Percentiles rank a stretch among this genome's conserved stretches.
Conservation (phyloP, 2,797 vertebrate species). For the Microctenopoma lineatum region DNA sequence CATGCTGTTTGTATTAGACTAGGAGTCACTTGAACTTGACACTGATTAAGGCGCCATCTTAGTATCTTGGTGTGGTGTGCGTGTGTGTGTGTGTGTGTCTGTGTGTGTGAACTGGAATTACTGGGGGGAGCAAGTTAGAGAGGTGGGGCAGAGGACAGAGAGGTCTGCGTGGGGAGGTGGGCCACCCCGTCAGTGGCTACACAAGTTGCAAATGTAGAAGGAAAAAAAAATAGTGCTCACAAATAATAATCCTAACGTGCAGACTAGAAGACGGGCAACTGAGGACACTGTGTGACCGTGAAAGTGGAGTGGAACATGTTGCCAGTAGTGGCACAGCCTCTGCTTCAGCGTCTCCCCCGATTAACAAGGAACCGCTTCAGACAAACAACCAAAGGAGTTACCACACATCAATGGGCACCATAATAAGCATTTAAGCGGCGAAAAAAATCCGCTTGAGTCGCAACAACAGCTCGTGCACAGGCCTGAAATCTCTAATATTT, state of each 20-base stretch:
- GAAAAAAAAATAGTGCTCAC: constrained; percentile 4
- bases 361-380: constrained; percentile 66
- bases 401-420: constrained; percentile 60
- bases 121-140: constrained; percentile 40
- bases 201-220: constrained; percentile 28
- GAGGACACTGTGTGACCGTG: constrained; percentile 72
- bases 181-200: constrained; percentile 16
- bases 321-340: constrained; percentile 63
- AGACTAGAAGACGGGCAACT: constrained; percentile 61
- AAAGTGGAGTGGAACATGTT: constrained; percentile 54
- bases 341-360: constrained; percentile 62
- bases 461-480: constrained; percentile 33
- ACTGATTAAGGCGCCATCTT: constrained; percentile 85
- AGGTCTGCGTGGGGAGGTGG: constrained; percentile 9
- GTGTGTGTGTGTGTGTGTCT: constrained; percentile 7
- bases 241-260: constrained; percentile 29
- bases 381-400: constrained; percentile 64
- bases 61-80: constrained; percentile 60
- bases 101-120: constrained; percentile 36
- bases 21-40: constrained; percentile 86
- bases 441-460: constrained; percentile 34
- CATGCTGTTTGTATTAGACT: constrained; percentile 63
- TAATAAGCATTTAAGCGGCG: constrained; percentile 57
- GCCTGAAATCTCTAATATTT: constrained; percentile 17
- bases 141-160: constrained; percentile 26